A percentile compares a stretch with the other conserved stretches of the same genome.
These are phyloP conservation scores for Brachystomella parvula DNA, from an alignment of 1,140 invertebrate genomes.

Conservation along the genomic window DNA sequence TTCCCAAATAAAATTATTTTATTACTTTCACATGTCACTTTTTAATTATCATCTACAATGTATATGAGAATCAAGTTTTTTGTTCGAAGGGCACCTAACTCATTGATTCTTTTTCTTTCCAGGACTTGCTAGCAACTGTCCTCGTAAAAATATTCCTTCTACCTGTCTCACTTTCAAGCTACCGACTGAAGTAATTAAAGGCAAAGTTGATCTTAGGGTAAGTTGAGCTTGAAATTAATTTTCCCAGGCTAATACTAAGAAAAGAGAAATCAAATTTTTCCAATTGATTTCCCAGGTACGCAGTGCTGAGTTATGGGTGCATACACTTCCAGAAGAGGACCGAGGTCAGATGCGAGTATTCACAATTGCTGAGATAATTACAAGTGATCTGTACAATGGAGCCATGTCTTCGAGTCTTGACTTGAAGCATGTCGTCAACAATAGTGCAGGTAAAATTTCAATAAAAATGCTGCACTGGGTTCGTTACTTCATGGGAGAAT, in stretches of 20 bases:
- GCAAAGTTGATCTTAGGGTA: constrained; percentile 63
- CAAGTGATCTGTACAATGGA: neutral
- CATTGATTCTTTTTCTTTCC: too few relatives aligned
- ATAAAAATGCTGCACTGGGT: neutral
- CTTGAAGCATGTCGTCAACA: neutral
- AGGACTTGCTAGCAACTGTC: too few relatives aligned
- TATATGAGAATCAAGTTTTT: too few relatives aligned
- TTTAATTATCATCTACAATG: too few relatives aligned
- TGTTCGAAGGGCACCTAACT: too few relatives aligned
- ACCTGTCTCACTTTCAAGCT: constrained; percentile 60
- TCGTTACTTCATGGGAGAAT: neutral
- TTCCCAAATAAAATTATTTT: too few relatives aligned
- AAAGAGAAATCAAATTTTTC: neutral
- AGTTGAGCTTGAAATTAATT: constrained; percentile 57
- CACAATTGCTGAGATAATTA: constrained; percentile 66
- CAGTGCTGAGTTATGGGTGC: neutral
- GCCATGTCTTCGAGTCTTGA: neutral
- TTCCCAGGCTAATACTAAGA: neutral
- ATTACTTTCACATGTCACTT: too few relatives aligned
- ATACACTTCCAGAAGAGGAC: constrained; percentile 40
- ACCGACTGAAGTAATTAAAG: constrained; percentile 54
- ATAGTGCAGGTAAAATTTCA: neutral
- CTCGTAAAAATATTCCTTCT: constrained; percentile 51
- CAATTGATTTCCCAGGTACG: neutral
- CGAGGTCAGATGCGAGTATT: constrained; percentile 58